These are phyloP conservation scores for Nomada fucata DNA, from an alignment of 2,888 invertebrate genomes.

Conservation along the genomic window DNA sequence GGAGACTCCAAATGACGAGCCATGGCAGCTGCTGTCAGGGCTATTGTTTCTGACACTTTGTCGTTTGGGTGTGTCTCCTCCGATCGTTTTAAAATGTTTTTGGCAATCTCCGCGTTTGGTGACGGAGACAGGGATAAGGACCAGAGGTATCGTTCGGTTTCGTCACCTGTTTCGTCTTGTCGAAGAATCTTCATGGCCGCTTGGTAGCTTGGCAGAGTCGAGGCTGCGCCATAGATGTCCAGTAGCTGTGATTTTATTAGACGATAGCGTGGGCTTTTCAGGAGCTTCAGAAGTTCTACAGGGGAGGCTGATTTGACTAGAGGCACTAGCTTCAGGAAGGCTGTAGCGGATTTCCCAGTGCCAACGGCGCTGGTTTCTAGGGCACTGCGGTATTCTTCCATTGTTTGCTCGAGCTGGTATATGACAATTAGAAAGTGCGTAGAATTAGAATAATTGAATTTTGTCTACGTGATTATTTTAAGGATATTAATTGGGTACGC, in stretches of 20 bases:
- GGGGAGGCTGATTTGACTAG: conserved; percentile 86
- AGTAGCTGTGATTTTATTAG: conserved; percentile 88
- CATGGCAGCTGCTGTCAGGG: conserved; percentile 88
- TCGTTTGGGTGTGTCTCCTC: conserved; percentile 85
- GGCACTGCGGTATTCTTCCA: conserved; percentile 85
- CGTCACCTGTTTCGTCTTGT: conserved; percentile 85
- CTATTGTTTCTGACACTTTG: conserved; percentile 88
- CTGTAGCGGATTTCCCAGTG: conserved; percentile 87
- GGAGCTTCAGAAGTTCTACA: conserved; percentile 86
- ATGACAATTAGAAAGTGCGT: neutral
- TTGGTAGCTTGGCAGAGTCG: conserved; percentile 88
- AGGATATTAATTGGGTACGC: neutral
- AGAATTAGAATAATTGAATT: neutral
- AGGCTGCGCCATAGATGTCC: conserved; percentile 89
- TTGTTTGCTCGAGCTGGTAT: conserved; percentile 85
- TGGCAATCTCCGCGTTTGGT: conserved; percentile 87
- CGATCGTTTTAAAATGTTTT: conserved; percentile 84
- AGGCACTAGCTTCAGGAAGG: conserved; percentile 88
- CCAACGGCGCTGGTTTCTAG: conserved; percentile 87
- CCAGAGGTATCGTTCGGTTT: conserved; percentile 91
- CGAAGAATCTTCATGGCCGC: conserved; percentile 88
- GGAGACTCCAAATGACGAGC: conserved; percentile 80
- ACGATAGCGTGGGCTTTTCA: conserved; percentile 86
- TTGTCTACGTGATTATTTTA: too few relatives aligned
- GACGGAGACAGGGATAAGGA: conserved; percentile 88